phyloP scores from a whole-genome alignment of 2,797 vertebrate species.

The Pygocentrus nattereri region DNA sequence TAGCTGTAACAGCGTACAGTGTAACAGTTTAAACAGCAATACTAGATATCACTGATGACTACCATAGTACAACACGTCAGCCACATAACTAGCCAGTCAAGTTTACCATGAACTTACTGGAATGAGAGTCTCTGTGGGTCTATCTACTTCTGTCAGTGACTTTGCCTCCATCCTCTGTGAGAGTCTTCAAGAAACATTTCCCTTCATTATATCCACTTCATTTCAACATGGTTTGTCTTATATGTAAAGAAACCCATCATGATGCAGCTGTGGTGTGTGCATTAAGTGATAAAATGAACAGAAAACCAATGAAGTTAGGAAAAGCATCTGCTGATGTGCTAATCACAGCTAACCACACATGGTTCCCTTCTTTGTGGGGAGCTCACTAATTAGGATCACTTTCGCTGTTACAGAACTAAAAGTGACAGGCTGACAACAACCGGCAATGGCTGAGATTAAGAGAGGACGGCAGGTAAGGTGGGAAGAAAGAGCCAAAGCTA shows the following conservation, averaged over 20 bases:
- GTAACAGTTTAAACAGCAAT: too few relatives aligned
- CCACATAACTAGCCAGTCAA: too few relatives aligned
- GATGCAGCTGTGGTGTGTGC: not conserved
- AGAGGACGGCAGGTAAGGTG: not conserved
- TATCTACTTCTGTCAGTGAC: too few relatives aligned
- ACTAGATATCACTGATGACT: too few relatives aligned
- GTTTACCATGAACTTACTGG: too few relatives aligned
- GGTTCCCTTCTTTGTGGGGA: not conserved
- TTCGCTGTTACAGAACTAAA: conserved; percentile 19
- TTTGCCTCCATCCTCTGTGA: too few relatives aligned
- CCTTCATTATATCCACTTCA: not conserved
- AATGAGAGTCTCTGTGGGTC: too few relatives aligned
- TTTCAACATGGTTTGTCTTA: not conserved
- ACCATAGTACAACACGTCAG: too few relatives aligned
- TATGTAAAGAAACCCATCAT: not conserved
- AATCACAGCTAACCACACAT: conserved; percentile 9
- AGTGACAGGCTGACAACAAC: conserved; percentile 12
- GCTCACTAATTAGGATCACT: conserved; percentile 7
- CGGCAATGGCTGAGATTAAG: not conserved
- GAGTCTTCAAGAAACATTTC: too few relatives aligned
- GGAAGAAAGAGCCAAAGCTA: not conserved
- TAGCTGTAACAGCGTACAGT: too few relatives aligned
- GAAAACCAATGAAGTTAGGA: not conserved
- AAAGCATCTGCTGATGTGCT: conserved; percentile 3
- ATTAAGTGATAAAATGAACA: not conserved